Percentiles rank a stretch among this genome's conserved stretches.
phyloP scores from a whole-genome alignment of 2,888 invertebrate genomes.

The Miltochrista miniata region DNA sequence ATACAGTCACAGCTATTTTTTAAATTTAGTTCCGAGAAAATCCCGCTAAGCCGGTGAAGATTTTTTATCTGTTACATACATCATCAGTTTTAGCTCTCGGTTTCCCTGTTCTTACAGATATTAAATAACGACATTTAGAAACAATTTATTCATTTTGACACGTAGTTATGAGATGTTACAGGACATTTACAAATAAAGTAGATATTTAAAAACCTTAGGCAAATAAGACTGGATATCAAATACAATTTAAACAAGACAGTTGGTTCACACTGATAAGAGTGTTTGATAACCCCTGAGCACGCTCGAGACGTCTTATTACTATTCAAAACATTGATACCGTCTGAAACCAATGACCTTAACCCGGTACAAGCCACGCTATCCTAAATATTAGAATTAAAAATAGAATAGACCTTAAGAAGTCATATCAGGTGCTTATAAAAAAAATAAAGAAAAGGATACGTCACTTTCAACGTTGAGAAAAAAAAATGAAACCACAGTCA shows the following conservation, averaged over 20 bases:
- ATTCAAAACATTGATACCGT: conserved; percentile 16
- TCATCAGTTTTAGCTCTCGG: background rate
- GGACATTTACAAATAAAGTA: no score
- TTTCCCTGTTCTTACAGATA: no score
- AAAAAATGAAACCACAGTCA: no score
- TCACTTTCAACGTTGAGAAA: no score
- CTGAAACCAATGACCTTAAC: conserved; percentile 1
- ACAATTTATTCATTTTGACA: no score
- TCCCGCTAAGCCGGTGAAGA: background rate
- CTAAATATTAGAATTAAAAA: background rate
- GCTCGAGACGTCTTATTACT: conserved; percentile 15
- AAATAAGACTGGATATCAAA: no score
- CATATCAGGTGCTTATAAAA: no score
- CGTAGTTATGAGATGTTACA: no score
- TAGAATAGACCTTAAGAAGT: no score
- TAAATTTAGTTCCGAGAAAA: conserved; percentile 21
- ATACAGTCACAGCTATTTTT: conserved; percentile 16
- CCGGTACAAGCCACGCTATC: background rate
- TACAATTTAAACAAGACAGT: conserved; percentile 18
- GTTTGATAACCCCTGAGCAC: conserved; percentile 29
- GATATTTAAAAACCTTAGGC: no score
- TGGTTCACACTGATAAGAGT: conserved; percentile 28
- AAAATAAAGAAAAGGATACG: no score
- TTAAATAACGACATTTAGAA: no score
- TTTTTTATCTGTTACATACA: background rate